Base-by-base conservation (phyloP, 2,113 vertebrate genomes). In the Cynoglossus semilaevis region DNA sequence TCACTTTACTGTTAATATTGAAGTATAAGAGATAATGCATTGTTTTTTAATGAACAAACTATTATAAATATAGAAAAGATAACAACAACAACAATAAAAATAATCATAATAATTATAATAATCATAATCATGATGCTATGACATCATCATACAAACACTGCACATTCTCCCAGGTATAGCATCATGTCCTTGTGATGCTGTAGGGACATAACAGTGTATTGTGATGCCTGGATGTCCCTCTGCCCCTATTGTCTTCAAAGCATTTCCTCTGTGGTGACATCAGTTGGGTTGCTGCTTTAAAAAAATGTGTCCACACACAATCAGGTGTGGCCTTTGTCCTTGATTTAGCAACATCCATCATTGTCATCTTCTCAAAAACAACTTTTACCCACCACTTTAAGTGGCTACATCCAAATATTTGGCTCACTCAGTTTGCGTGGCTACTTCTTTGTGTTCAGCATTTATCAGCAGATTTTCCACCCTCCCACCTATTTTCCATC, bases 211-310 rank as follows among this genome's bases (percentile, higher is more conserved):
- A 82, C 63, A 41, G 65, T 52, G 67, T 72, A 88, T 87, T 91
- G 88, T 89, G 53, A 77, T 69, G 74, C 76, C 83, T 84, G 80
- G 76, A 84, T 82, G 79, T 81, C 79, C 72, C 76, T 70, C 42
- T 82, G 78, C 88, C 89, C 87, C 51, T 80, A 90, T 92, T 37
- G 29, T 50, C 82, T 88, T 91, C 89, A 91, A 90, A 91, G 83
- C 72, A 49, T 79, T 88, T 88, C 83, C 85, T 82, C 7, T 22
- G 66, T 47, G 73, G 79, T 91, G 89, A 91, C 87, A 89, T 91
- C 89, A 92, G 61, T 44, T 49, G 63, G 55, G 69, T 67, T 69
- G 59, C 51, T 49, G 43, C 54, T 71, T 45, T 22, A 16, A 41
- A 63, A 45, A 63, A 45, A 74, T n/a, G 51, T 81, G 55, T 12